Conservation (phyloP, 2,888 invertebrate genomes). For the Ormyrus rosae region DNA sequence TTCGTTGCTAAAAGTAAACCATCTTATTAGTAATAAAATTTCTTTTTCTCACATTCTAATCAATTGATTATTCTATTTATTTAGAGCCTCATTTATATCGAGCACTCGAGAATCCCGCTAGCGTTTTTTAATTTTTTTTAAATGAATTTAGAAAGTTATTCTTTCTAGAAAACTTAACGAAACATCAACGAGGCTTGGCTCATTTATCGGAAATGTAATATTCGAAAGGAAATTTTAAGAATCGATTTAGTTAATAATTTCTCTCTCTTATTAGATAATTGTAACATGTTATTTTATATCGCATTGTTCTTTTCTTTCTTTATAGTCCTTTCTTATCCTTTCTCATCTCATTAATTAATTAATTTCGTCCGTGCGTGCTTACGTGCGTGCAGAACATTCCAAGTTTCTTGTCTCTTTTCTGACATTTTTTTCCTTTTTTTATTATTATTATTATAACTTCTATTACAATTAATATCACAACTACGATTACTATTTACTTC, state of each 20-base stretch:
- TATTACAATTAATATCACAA: conserved; percentile 21
- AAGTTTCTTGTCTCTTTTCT: conserved; percentile 50
- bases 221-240: neutral
- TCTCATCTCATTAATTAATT: conserved; percentile 28
- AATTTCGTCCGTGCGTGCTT: conserved; percentile 35
- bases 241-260: conserved; percentile 34
- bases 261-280: conserved; percentile 22
- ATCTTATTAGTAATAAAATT: conserved; percentile 1
- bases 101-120: conserved; percentile 1
- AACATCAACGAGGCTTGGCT: neutral
- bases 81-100: conserved; percentile 64
- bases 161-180: neutral
- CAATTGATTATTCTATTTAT: conserved; percentile 61
- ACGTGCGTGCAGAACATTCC: conserved; percentile 55
- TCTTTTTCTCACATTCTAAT: conserved; percentile 29
- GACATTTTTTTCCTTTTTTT: conserved; percentile 29
- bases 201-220: neutral
- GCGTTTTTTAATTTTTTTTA: no score
- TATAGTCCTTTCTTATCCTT: neutral
- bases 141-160: no score
- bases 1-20: conserved; percentile 1
- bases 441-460: conserved; percentile 41
- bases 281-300: conserved; percentile 28
- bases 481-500: neutral
- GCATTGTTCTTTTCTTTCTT: neutral